Conservation (phyloP, 2,113 vertebrate genomes). For the Nyctereutes procyonoides region DNA sequence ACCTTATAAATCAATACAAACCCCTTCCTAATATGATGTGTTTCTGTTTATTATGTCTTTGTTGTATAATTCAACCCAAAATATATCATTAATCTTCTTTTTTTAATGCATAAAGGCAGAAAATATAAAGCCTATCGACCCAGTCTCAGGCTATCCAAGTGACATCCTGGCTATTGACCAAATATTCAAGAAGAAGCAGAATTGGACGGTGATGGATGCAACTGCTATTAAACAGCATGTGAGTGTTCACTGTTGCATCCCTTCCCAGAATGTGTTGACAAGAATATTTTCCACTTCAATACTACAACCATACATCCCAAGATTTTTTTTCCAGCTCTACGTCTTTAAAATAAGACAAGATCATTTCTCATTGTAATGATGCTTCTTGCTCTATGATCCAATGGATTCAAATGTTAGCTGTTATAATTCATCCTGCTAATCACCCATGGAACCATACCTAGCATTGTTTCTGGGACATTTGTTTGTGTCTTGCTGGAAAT, state of each 20-base stretch:
- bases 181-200: conserved; percentile 72
- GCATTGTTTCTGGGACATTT: not conserved
- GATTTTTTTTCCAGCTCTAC: not conserved
- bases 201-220: conserved; percentile 63
- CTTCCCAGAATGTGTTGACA: not conserved
- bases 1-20: not conserved
- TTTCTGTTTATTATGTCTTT: not conserved
- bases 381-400: not conserved
- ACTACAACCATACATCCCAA: not conserved
- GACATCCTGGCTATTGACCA: conserved; percentile 70
- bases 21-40: not conserved
- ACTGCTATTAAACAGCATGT: conserved; percentile 62
- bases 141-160: conserved; percentile 59
- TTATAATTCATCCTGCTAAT: not conserved
- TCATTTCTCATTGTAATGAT: not conserved
- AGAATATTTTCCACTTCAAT: not conserved
- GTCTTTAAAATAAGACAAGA: conserved; percentile 48
- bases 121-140: conserved; percentile 55
- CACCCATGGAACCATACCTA: not conserved
- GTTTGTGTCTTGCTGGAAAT: conserved; percentile 15
- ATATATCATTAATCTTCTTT: conserved; percentile 37
- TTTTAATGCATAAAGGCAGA: conserved; percentile 63
- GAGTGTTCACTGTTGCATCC: conserved; percentile 24
- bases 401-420: not conserved
- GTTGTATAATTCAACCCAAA: conserved; percentile 47